Percentiles rank a stretch among this genome's conserved stretches.
Evolutionary conservation across 2,888 invertebrate genomes (phyloP).

Genomic region (Platypus cylindrus): DNA sequence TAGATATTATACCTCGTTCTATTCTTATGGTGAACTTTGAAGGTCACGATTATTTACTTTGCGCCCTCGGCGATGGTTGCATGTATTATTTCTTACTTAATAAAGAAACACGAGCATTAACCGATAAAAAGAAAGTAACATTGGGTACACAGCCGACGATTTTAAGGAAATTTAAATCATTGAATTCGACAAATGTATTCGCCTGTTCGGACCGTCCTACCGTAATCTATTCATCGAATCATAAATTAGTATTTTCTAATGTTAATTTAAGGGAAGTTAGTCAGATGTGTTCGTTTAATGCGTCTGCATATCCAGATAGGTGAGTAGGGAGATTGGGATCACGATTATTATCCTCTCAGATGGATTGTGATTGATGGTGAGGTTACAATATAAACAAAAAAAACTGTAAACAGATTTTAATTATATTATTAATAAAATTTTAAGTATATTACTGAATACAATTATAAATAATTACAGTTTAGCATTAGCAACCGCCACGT

Average conservation of each 20-base stretch:
- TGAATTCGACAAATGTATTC: constrained; percentile 92
- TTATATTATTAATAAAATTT: too few species aligned
- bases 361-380: too few species aligned
- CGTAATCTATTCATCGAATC: constrained; percentile 98
- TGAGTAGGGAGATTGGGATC: constrained; percentile 24
- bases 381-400: too few species aligned
- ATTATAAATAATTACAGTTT: too few species aligned
- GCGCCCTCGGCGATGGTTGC: constrained; percentile 94
- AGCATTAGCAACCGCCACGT: constrained; percentile 78
- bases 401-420: too few species aligned
- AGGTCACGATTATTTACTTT: constrained; percentile 75
- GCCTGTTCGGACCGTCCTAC: constrained; percentile 98
- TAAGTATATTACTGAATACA: too few species aligned
- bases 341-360: too few species aligned
- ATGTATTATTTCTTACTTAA: constrained; percentile 91
- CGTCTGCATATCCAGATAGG: constrained; percentile 90
- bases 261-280: constrained; percentile 90
- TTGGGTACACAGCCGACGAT: constrained; percentile 96
- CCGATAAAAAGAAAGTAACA: constrained; percentile 89
- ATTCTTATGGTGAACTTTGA: constrained; percentile 91
- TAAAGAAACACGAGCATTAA: constrained; percentile 56
- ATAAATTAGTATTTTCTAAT: constrained; percentile 96
- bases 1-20: constrained; percentile 93
- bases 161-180: constrained; percentile 75
- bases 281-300: constrained; percentile 96